These are phyloP conservation scores for Hirtodrosophila histrioides DNA, from an alignment of 2,888 invertebrate genomes.

Conservation along the genomic window DNA sequence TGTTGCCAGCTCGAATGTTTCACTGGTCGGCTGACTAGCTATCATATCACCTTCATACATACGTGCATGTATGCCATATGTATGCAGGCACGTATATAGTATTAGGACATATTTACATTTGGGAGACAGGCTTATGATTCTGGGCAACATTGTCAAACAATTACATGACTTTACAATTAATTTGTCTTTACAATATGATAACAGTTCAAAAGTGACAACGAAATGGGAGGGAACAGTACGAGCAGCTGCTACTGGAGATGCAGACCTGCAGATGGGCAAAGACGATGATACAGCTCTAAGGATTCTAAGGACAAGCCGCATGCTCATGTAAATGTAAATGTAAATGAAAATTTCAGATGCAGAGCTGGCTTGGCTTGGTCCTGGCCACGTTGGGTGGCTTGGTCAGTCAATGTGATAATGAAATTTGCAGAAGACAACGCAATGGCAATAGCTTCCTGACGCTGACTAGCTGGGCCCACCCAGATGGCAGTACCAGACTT, in stretches of 20 bases:
- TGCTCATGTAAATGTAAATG: slow-evolving; percentile 26
- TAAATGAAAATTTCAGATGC: slow-evolving; percentile 44
- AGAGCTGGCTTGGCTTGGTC: not conserved
- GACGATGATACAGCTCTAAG: slow-evolving; percentile 4
- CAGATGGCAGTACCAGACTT: slow-evolving; percentile 11
- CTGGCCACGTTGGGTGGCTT: not conserved
- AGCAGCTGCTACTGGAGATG: slow-evolving; percentile 1
- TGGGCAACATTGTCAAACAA: slow-evolving; percentile 65
- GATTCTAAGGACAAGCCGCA: slow-evolving; percentile 27
- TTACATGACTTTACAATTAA: slow-evolving; percentile 76
- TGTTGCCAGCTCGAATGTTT: slow-evolving; percentile 11
- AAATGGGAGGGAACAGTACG: slow-evolving; percentile 22
- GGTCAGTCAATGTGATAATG: slow-evolving; percentile 36
- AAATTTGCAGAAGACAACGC: slow-evolving; percentile 41
- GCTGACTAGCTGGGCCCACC: slow-evolving; percentile 9
- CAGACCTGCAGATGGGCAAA: not conserved
- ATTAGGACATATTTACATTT: not conserved
- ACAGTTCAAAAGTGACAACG: slow-evolving; percentile 51
- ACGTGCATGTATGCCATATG: not conserved
- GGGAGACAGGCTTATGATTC: slow-evolving; percentile 10
- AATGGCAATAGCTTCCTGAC: slow-evolving; percentile 28
- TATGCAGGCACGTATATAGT: no score
- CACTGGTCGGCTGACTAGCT: slow-evolving; percentile 8
- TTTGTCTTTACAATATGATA: slow-evolving; percentile 63
- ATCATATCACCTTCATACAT: not conserved